Conservation (phyloP, 2,888 invertebrate genomes). For the Allacma fusca region DNA sequence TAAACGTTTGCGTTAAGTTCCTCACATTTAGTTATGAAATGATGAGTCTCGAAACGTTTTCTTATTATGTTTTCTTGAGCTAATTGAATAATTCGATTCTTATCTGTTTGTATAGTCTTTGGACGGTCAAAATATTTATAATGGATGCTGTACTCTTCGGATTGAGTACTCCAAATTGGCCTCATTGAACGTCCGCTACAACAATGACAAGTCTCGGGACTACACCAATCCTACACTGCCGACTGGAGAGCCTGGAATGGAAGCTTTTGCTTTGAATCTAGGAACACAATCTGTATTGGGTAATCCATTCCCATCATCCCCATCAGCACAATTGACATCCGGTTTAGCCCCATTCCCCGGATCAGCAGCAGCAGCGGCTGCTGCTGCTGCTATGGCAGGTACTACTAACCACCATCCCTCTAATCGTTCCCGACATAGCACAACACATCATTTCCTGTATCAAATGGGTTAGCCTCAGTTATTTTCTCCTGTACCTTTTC, state of each 20-base stretch:
- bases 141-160: conserved; percentile 97
- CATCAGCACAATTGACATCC: conserved; percentile 43
- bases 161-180: conserved; percentile 99
- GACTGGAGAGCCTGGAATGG: conserved; percentile 80
- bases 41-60: no score
- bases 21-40: background rate
- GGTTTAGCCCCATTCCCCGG: conserved; percentile 46
- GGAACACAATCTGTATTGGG: conserved; percentile 39
- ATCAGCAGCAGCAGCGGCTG: conserved; percentile 67
- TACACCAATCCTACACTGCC: conserved; percentile 98
- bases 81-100: background rate
- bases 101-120: conserved; percentile 72
- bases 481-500: conserved; percentile 5
- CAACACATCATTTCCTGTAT: conserved; percentile 48
- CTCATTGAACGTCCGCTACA: conserved; percentile 98
- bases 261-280: conserved; percentile 60
- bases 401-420: conserved; percentile 65
- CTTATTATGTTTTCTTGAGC: no score
- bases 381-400: conserved; percentile 68
- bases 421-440: conserved; percentile 44
- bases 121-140: conserved; percentile 99
- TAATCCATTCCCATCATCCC: conserved; percentile 43
- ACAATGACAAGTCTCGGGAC: conserved; percentile 99
- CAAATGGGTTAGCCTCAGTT: conserved; percentile 39
- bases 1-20: no score